Evolutionary conservation across 2,888 invertebrate species (phyloP).

Genomic region (Lysandra bellargus): DNA sequence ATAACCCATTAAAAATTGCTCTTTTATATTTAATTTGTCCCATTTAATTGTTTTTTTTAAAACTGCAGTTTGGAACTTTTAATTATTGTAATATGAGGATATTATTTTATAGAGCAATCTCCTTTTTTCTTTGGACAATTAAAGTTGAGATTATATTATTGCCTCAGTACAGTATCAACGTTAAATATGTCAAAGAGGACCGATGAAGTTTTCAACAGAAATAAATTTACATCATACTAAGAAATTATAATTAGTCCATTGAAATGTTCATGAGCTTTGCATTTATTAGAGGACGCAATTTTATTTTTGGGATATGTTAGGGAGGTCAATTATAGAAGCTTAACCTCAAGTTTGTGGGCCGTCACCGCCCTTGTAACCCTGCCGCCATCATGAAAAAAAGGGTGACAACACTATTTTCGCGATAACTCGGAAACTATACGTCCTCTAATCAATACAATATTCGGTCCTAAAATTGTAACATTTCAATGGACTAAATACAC

Average conservation of each 20-base stretch:
- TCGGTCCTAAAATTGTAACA: too few species aligned
- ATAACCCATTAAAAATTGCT: not conserved
- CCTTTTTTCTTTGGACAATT: not conserved
- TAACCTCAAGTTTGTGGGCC: too few species aligned
- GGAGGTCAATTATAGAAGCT: too few species aligned
- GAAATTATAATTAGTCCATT: too few species aligned
- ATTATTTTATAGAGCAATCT: not conserved
- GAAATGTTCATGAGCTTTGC: too few species aligned
- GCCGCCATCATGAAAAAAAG: too few species aligned
- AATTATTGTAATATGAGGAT: not conserved
- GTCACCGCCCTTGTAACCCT: too few species aligned
- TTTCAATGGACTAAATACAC: not conserved
- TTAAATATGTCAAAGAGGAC: conserved; percentile 3
- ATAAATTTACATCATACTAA: not conserved
- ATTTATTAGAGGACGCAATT: too few species aligned
- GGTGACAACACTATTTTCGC: too few species aligned
- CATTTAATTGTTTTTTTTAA: not conserved
- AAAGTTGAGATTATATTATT: not conserved
- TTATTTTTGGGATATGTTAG: too few species aligned
- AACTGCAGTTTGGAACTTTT: not conserved
- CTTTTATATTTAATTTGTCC: not conserved
- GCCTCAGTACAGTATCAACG: not conserved
- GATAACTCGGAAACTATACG: too few species aligned
- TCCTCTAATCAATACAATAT: too few species aligned
- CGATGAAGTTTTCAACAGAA: not conserved